Conservation (phyloP, 1,140 invertebrate genomes). For the Oppia nitens region DNA sequence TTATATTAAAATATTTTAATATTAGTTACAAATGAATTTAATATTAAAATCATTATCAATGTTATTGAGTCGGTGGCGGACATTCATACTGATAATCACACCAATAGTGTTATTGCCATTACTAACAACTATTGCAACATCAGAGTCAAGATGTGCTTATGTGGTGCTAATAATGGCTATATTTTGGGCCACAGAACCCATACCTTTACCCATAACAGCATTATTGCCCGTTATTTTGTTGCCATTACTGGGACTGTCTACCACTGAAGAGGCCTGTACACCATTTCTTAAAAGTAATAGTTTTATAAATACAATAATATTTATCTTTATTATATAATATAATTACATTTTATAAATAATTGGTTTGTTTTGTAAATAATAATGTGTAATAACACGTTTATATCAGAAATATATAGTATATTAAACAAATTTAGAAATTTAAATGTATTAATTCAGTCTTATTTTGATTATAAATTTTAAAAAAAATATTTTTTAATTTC, state of each 20-base stretch:
- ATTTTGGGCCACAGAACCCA: conserved; percentile 33
- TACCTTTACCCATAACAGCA: conserved; percentile 34
- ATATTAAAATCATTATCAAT: background rate
- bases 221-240: conserved; percentile 32
- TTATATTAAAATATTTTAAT: no score
- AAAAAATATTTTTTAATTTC: no score
- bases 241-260: conserved; percentile 29
- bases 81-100: background rate
- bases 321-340: no score
- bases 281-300: conserved; percentile 46
- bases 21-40: background rate
- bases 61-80: background rate
- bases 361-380: background rate
- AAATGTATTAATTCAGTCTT: no score
- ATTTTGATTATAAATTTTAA: no score
- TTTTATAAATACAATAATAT: no score
- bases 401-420: background rate
- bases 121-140: background rate
- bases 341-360: no score
- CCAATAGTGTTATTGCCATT: background rate
- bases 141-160: conserved; percentile 38
- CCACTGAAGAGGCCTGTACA: conserved; percentile 41
- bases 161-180: conserved; percentile 27
- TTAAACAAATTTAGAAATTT: no score
- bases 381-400: background rate